Percentiles rank a stretch among this genome's conserved stretches.
phyloP scores from a whole-genome alignment of 2,797 vertebrate species.

The Pelochelys cantorii region DNA sequence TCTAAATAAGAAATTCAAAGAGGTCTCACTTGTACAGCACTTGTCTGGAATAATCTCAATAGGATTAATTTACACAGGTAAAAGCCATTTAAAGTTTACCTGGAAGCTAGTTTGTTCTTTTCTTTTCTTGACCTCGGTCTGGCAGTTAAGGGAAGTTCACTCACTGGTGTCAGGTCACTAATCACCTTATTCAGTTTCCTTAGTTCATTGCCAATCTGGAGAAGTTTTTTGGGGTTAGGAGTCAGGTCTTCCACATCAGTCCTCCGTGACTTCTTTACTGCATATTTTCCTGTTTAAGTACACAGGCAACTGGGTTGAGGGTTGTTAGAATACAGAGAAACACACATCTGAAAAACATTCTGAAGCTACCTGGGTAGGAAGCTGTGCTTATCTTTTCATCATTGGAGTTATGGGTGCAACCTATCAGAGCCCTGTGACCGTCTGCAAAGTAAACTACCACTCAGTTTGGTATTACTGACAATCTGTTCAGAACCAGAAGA shows the following conservation, averaged over 20 bases:
- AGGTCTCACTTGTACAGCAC: background rate
- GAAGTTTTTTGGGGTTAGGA: constrained; percentile 96
- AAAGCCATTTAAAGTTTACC: constrained; percentile 78
- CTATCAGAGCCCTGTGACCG: background rate
- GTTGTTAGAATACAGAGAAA: background rate
- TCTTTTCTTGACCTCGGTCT: constrained; percentile 97
- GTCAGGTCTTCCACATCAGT: constrained; percentile 98
- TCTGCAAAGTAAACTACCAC: constrained; percentile 54
- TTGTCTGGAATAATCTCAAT: constrained; percentile 2
- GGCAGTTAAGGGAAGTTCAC: constrained; percentile 95
- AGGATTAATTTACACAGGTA: background rate
- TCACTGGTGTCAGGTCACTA: constrained; percentile 96
- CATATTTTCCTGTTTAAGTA: constrained; percentile 89
- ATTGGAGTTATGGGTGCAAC: constrained; percentile 43
- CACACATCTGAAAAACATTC: background rate
- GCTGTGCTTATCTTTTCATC: constrained; percentile 33
- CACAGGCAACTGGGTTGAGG: constrained; percentile 12
- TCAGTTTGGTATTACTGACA: constrained; percentile 45
- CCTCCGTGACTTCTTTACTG: constrained; percentile 96
- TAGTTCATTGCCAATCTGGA: constrained; percentile 96
- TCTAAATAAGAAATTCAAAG: constrained; percentile 1
- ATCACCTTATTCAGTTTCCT: constrained; percentile 99
- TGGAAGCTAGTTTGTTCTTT: constrained; percentile 98
- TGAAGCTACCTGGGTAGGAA: background rate
- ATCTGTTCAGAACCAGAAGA: constrained; percentile 53